These are phyloP conservation scores for Pseudococcus longispinus DNA, from an alignment of 2,888 invertebrate genomes.

Conservation along the genomic window DNA sequence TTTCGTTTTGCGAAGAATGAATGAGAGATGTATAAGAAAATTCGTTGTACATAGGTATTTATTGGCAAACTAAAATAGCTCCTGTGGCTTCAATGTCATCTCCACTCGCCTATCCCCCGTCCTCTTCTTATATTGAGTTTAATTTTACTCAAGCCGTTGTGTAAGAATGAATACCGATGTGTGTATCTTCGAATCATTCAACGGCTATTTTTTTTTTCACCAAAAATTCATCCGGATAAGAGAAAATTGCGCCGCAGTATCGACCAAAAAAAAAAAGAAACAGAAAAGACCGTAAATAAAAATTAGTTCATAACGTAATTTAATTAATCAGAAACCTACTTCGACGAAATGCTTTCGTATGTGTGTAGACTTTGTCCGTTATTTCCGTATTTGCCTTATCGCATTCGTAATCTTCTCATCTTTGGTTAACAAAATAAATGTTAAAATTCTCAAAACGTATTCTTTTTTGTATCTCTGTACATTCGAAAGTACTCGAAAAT, in stretches of 20 bases:
- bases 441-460: neutral
- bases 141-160: slow-evolving; percentile 52
- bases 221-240: neutral
- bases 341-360: slow-evolving; percentile 12
- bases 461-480: neutral
- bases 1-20: neutral
- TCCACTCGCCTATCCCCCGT: slow-evolving; percentile 29
- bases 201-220: neutral
- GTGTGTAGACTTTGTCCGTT: slow-evolving; percentile 17
- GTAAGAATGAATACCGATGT: slow-evolving; percentile 47
- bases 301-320: neutral
- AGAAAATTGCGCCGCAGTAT: neutral
- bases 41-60: slow-evolving; percentile 51
- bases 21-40: slow-evolving; percentile 25
- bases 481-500: neutral
- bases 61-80: slow-evolving; percentile 54
- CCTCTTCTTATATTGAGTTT: slow-evolving; percentile 39
- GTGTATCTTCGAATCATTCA: slow-evolving; percentile 21
- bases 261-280: neutral
- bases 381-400: slow-evolving; percentile 17
- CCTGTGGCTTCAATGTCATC: slow-evolving; percentile 50
- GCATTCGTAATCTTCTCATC: neutral
- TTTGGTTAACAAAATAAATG: neutral
- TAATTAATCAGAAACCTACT: slow-evolving; percentile 5
- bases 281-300: neutral